Evolutionary conservation across 2,888 invertebrate species (phyloP).

Genomic region (Entomobrya multifasciata): DNA sequence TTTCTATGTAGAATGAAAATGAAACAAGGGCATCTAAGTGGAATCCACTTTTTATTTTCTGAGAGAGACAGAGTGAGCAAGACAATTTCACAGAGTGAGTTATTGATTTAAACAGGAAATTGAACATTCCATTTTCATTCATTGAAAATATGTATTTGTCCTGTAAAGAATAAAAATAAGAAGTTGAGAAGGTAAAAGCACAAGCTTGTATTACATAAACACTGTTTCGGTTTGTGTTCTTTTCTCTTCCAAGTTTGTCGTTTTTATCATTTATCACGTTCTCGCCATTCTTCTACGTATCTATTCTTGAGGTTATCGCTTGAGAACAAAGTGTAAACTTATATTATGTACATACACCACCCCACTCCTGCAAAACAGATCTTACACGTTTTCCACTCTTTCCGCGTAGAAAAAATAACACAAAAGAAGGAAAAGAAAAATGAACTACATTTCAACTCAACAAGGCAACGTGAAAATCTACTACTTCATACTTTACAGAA

Average conservation of each 20-base stretch:
- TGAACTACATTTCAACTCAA: not conserved
- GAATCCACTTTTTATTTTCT: constrained; percentile 30
- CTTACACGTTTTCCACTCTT: no score
- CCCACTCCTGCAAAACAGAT: not conserved
- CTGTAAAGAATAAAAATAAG: not conserved
- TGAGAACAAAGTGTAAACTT: not conserved
- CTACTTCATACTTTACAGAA: no score
- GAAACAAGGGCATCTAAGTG: not conserved
- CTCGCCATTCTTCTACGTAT: not conserved
- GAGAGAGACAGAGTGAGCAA: not conserved
- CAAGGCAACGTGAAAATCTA: not conserved
- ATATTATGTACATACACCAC: not conserved
- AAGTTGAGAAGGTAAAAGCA: not conserved
- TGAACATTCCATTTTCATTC: constrained; percentile 40
- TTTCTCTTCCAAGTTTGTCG: constrained; percentile 8
- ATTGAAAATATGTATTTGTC: constrained; percentile 1
- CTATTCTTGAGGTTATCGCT: not conserved
- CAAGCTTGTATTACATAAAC: not conserved
- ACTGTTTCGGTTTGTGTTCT: constrained; percentile 1
- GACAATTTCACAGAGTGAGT: constrained; percentile 18
- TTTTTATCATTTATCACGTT: constrained; percentile 33
- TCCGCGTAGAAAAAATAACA: no score
- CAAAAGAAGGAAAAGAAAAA: not conserved
- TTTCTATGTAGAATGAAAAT: not conserved
- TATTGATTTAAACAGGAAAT: constrained; percentile 61